Percentiles rank a stretch among this genome's conserved stretches.
These are phyloP conservation scores for Rhinoraja longicauda DNA, from an alignment of 2,797 vertebrate genomes.

Conservation along the genomic window DNA sequence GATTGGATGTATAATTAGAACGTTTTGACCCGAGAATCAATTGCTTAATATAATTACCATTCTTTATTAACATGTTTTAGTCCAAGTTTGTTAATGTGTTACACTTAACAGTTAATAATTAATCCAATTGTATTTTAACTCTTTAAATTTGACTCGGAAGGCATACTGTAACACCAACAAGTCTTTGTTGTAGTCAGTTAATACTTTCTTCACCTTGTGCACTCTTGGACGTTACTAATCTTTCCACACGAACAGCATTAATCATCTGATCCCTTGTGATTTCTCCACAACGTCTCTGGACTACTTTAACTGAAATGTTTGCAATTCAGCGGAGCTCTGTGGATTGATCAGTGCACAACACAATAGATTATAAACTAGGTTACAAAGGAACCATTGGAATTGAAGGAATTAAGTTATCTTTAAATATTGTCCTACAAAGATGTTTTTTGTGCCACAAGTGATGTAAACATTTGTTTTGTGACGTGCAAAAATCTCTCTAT, in stretches of 20 bases:
- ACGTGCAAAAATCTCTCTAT: constrained; percentile 20
- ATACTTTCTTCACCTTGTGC: not conserved
- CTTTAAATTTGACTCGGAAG: not conserved
- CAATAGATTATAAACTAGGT: not conserved
- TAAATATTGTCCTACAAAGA: constrained; percentile 34
- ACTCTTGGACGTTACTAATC: not conserved
- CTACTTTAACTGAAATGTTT: constrained; percentile 24
- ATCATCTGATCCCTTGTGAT: not conserved
- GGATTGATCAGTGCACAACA: constrained; percentile 18
- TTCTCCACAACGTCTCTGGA: not conserved
- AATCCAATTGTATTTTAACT: constrained; percentile 11
- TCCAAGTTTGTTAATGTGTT: not conserved
- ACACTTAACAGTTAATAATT: constrained; percentile 7
- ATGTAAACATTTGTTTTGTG: constrained; percentile 34
- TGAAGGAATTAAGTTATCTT: constrained; percentile 33
- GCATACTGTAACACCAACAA: not conserved
- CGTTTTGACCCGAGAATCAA: constrained; percentile 8
- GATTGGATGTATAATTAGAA: constrained; percentile 16
- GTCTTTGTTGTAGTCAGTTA: not conserved
- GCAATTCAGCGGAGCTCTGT: constrained; percentile 24
- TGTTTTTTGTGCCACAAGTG: constrained; percentile 32
- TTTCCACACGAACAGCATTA: not conserved
- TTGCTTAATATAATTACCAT: constrained; percentile 31
- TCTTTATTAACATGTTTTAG: constrained; percentile 25
- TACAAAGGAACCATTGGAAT: not conserved